phyloP scores from a whole-genome alignment of 2,113 vertebrate genomes.

The Dasyurus viverrinus region DNA sequence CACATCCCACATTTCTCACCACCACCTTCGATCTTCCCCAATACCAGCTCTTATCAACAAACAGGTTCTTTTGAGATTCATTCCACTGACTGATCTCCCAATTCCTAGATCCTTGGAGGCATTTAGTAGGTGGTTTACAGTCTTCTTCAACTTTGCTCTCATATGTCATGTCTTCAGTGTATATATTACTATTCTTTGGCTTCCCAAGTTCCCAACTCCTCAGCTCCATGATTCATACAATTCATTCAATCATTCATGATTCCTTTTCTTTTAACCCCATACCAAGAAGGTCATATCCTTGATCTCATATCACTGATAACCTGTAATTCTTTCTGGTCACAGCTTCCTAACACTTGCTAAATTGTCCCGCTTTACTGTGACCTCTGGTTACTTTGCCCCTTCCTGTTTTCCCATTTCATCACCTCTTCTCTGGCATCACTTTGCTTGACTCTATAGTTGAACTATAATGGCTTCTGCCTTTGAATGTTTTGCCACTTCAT shows the following conservation, averaged over 20 bases:
- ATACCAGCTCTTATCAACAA: background rate
- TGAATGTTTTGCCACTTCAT: background rate
- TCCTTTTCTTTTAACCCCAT: background rate
- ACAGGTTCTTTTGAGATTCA: background rate
- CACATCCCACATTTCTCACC: background rate
- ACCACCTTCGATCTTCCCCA: background rate
- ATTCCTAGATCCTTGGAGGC: background rate
- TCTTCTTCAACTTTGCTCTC: background rate
- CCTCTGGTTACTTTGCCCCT: background rate
- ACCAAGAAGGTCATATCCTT: background rate
- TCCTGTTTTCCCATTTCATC: background rate
- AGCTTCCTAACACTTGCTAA: background rate
- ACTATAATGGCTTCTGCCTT: background rate
- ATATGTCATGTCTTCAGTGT: background rate
- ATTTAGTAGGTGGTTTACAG: background rate
- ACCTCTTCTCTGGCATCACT: background rate
- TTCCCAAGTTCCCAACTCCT: background rate
- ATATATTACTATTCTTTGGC: background rate
- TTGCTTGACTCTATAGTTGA: background rate
- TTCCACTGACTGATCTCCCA: background rate
- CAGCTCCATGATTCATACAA: no score
- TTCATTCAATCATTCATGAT: no score
- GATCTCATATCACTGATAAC: background rate
- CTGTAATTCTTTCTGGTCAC: background rate
- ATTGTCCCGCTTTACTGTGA: background rate